These are phyloP conservation scores for Symphodus melops DNA, from an alignment of 2,113 vertebrate genomes.

Conservation along the genomic window DNA sequence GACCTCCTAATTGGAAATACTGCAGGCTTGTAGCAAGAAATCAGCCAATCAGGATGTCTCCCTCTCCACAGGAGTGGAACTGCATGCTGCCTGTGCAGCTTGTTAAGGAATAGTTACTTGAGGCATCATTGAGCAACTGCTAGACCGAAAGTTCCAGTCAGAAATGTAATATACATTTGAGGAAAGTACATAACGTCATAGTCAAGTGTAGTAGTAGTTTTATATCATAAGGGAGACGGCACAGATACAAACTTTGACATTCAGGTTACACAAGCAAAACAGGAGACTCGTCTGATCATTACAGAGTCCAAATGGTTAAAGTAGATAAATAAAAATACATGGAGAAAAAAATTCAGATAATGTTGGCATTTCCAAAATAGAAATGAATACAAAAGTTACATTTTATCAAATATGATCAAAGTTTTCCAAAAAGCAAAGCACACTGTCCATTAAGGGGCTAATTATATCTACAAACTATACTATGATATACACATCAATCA, in stretches of 20 bases:
- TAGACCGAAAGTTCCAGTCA: constrained; percentile 14
- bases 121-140: constrained; percentile 48
- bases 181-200: constrained; percentile 34
- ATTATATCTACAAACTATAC: constrained; percentile 1
- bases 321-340: too few relatives aligned
- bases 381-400: too few relatives aligned
- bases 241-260: too few relatives aligned
- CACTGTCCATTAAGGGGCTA: constrained; percentile 1
- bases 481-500: background rate
- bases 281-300: too few relatives aligned
- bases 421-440: too few relatives aligned
- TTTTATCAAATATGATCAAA: background rate
- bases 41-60: constrained; percentile 68
- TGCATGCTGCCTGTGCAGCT: constrained; percentile 68
- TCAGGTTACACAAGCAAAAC: too few relatives aligned
- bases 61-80: constrained; percentile 72
- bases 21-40: constrained; percentile 51
- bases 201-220: constrained; percentile 4
- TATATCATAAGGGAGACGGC: too few relatives aligned
- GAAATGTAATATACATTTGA: constrained; percentile 32
- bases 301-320: too few relatives aligned
- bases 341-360: too few relatives aligned
- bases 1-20: constrained; percentile 66
- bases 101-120: constrained; percentile 68
- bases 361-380: too few relatives aligned